These are phyloP conservation scores for Ianthella basta DNA, from an alignment of 37 sponge, comb jelly and placozoan species.

Conservation along the genomic window DNA sequence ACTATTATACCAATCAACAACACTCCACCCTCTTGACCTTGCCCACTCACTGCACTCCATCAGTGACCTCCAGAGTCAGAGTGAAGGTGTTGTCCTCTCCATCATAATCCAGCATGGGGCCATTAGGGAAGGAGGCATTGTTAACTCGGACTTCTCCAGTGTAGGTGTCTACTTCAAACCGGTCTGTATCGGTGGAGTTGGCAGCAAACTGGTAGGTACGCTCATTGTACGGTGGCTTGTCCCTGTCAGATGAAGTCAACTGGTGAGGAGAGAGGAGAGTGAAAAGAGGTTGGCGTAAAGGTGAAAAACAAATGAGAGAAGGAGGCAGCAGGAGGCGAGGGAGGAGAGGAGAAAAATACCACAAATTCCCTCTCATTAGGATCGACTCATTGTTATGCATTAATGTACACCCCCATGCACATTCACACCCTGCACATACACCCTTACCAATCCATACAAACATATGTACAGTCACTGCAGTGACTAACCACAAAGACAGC, in stretches of 20 bases:
- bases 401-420: background rate
- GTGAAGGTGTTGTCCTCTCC: background rate
- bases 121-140: background rate
- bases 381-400: background rate
- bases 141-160: slow-evolving; percentile 2
- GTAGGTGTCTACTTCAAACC: background rate
- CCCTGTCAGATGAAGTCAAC: slow-evolving; percentile 15
- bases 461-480: too few relatives aligned
- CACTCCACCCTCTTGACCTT: too few relatives aligned
- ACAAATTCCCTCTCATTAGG: too few relatives aligned
- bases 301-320: background rate
- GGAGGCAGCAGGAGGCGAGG: background rate
- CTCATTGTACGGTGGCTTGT: background rate
- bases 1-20: too few relatives aligned
- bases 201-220: background rate
- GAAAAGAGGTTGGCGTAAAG: background rate
- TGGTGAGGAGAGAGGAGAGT: background rate
- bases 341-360: too few relatives aligned
- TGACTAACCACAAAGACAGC: background rate
- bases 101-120: background rate
- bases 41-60: slow-evolving; percentile 29
- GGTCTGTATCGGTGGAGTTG: background rate
- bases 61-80: slow-evolving; percentile 5
- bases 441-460: background rate
- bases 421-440: background rate